Conservation (phyloP, 2,888 invertebrate genomes). For the Oxytorus armatus region DNA sequence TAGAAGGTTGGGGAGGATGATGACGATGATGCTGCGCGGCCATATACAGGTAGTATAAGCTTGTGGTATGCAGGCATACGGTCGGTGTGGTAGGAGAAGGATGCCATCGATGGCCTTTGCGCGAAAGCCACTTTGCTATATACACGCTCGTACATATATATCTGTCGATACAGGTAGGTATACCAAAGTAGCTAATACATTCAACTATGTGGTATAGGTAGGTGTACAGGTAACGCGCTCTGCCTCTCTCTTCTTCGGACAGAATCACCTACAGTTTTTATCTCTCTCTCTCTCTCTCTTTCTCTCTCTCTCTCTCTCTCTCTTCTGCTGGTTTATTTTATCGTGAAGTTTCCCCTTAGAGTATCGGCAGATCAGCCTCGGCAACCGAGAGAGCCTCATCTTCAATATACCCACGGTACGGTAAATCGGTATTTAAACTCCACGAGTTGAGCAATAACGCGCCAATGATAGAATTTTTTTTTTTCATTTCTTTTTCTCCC, state of each 20-base stretch:
- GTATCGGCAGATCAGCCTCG: not conserved
- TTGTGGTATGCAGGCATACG: slow-evolving; percentile 50
- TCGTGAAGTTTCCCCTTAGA: slow-evolving; percentile 5
- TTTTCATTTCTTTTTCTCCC: slow-evolving; percentile 2
- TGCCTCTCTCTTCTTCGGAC: slow-evolving; percentile 24
- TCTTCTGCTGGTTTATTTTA: slow-evolving; percentile 4
- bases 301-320: not conserved
- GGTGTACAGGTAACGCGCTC: slow-evolving; percentile 20
- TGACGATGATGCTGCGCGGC: slow-evolving; percentile 48
- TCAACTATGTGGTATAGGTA: slow-evolving; percentile 14
- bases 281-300: slow-evolving; percentile 6
- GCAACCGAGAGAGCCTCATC: slow-evolving; percentile 25
- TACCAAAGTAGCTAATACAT: slow-evolving; percentile 13
- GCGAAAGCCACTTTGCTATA: slow-evolving; percentile 59
- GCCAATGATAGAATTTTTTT: slow-evolving; percentile 26
- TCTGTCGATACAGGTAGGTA: not conserved
- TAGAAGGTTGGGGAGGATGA: slow-evolving; percentile 64
- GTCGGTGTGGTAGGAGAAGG: slow-evolving; percentile 60
- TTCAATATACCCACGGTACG: not conserved
- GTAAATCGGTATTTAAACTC: slow-evolving; percentile 23
- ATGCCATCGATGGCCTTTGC: slow-evolving; percentile 69
- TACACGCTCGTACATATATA: slow-evolving; percentile 2
- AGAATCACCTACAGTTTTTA: slow-evolving; percentile 29
- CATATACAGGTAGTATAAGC: slow-evolving; percentile 11
- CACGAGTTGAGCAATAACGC: slow-evolving; percentile 16